A percentile compares a stretch with the other conserved stretches of the same genome.
These are phyloP conservation scores for Notechis scutatus DNA, from an alignment of 2,113 vertebrate species.

Conservation along the genomic window DNA sequence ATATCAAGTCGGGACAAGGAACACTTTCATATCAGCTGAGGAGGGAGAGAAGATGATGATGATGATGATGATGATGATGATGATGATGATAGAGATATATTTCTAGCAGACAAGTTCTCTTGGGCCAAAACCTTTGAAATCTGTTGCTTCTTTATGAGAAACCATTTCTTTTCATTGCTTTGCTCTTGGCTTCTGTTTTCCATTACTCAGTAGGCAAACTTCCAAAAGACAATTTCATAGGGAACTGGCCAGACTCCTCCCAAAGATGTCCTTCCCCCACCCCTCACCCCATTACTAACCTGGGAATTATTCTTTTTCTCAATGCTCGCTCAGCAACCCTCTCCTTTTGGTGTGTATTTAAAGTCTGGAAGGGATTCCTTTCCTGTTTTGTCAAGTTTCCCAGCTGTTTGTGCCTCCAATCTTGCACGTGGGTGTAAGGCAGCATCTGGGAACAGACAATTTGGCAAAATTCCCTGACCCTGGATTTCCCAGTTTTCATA, in stretches of 20 bases:
- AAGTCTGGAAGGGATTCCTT: not conserved
- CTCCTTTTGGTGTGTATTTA: not conserved
- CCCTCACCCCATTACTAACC: not conserved
- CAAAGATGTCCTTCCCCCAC: not conserved
- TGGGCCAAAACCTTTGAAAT: not conserved
- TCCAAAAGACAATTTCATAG: conserved; percentile 45
- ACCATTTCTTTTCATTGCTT: not conserved
- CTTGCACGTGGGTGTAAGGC: not conserved
- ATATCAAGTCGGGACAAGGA: not conserved
- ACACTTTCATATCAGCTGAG: not conserved
- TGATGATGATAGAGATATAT: not conserved
- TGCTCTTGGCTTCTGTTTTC: not conserved
- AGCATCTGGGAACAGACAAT: conserved; percentile 25
- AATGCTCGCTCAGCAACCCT: conserved; percentile 19
- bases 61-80: not conserved
- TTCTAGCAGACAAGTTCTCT: not conserved
- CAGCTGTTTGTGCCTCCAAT: conserved; percentile 15
- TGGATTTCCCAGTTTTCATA: not conserved
- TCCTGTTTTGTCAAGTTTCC: conserved; percentile 30
- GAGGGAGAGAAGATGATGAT: no score
- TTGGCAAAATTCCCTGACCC: not conserved
- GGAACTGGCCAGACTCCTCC: not conserved
- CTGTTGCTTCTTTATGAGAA: not conserved
- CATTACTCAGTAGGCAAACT: conserved; percentile 38
- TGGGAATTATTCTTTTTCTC: conserved; percentile 29